Conservation (phyloP, 2,113 vertebrate genomes). For the Erythrolamprus reginae region DNA sequence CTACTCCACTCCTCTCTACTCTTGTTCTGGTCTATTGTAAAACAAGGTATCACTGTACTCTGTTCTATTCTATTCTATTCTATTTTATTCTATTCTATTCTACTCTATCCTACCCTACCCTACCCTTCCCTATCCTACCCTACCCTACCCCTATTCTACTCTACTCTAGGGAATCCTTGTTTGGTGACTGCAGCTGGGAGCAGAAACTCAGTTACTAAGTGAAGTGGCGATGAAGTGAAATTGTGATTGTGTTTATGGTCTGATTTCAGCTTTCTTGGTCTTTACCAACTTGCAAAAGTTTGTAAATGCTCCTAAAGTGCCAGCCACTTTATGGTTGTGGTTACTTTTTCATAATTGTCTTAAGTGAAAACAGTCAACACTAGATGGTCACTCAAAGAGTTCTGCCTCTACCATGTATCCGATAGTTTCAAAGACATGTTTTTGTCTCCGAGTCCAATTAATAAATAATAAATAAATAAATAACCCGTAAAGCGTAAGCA, state of each 20-base stretch:
- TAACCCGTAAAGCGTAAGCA: accelerated
- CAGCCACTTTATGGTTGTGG: background rate
- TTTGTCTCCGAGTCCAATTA: no score
- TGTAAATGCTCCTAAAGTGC: background rate
- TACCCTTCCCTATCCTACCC: no score
- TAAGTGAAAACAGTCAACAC: background rate
- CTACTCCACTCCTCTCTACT: no score
- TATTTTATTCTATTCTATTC: no score
- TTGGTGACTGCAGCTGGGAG: background rate
- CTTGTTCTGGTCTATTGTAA: no score
- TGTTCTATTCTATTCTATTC: no score
- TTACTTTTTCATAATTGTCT: background rate
- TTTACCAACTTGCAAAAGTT: background rate
- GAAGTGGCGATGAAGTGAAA: background rate
- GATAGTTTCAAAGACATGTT: background rate
- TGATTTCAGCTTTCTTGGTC: background rate
- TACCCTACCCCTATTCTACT: no score
- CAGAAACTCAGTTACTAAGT: background rate
- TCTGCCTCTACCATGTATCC: background rate
- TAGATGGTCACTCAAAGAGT: background rate
- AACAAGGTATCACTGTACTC: no score
- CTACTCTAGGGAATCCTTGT: background rate
- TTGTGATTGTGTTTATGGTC: background rate
- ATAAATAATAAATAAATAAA: no score
- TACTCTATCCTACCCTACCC: no score